These are phyloP conservation scores for Aporophyla nigra DNA, from an alignment of 2,888 invertebrate genomes.

Conservation along the genomic window DNA sequence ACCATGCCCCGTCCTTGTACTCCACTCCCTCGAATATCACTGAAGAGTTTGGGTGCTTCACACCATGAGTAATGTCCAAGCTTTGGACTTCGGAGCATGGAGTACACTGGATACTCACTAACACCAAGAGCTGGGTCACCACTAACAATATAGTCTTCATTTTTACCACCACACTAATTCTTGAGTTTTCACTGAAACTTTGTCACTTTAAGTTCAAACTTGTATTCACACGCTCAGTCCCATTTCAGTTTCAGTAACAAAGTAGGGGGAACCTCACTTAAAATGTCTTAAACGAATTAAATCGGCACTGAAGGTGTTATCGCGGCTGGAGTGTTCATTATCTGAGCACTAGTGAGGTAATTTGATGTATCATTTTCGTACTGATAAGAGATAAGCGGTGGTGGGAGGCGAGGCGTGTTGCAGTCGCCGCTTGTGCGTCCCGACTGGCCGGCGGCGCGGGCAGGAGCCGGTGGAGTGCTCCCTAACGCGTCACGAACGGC, in stretches of 20 bases:
- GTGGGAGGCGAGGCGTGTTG: conserved; percentile 56
- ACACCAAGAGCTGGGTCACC: conserved; percentile 61
- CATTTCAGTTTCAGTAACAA: conserved; percentile 47
- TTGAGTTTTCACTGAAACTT: conserved; percentile 46
- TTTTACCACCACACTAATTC: conserved; percentile 53
- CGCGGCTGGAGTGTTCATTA: conserved; percentile 79
- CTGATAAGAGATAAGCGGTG: conserved; percentile 82
- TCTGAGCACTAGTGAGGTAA: conserved; percentile 83
- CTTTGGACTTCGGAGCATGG: conserved; percentile 81
- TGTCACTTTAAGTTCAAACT: conserved; percentile 40
- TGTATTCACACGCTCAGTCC: conserved; percentile 15
- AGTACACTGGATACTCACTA: conserved; percentile 66
- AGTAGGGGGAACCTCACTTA: conserved; percentile 22
- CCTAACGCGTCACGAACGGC: conserved; percentile 23
- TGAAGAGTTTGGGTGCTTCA: conserved; percentile 75
- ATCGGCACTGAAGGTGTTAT: conserved; percentile 72
- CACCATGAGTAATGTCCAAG: conserved; percentile 81
- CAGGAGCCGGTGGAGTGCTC: conserved; percentile 5
- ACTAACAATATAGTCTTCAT: conserved; percentile 73
- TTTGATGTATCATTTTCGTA: conserved; percentile 86
- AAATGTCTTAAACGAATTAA: conserved; percentile 66
- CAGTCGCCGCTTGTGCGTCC: conserved; percentile 56
- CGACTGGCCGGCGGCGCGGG: conserved; percentile 45
- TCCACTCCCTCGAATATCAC: conserved; percentile 79
- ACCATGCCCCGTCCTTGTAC: conserved; percentile 79